These are phyloP conservation scores for Physeter macrocephalus DNA, from an alignment of 2,113 vertebrate genomes.

Conservation along the genomic window DNA sequence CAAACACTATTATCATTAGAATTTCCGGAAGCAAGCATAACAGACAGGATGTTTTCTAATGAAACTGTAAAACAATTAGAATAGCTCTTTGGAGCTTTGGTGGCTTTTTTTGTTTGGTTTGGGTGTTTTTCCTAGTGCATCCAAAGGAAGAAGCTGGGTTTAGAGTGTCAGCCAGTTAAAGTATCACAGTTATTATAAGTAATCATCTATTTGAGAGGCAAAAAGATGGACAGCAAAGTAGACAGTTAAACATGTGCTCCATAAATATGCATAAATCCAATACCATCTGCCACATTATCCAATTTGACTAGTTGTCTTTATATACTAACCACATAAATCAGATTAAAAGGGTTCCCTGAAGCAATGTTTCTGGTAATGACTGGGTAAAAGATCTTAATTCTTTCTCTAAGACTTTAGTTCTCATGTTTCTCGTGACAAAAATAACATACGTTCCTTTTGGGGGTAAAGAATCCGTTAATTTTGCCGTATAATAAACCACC, in stretches of 20 bases:
- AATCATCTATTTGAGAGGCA: constrained; percentile 68
- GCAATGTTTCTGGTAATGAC: constrained; percentile 76
- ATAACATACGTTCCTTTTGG: constrained; percentile 52
- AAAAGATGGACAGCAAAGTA: constrained; percentile 79
- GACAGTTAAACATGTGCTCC: constrained; percentile 79
- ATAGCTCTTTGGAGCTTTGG: constrained; percentile 77
- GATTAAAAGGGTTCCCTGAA: constrained; percentile 77
- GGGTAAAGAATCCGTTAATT: neutral
- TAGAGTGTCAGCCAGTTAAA: constrained; percentile 66
- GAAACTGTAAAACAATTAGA: constrained; percentile 85
- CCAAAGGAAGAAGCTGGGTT: constrained; percentile 70
- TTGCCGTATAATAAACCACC: neutral
- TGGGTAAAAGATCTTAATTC: constrained; percentile 74
- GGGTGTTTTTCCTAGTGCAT: constrained; percentile 59
- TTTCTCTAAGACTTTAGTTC: constrained; percentile 70
- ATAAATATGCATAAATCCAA: constrained; percentile 83
- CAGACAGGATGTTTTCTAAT: constrained; percentile 83
- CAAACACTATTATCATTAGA: constrained; percentile 79
- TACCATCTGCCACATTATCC: constrained; percentile 79
- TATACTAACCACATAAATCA: constrained; percentile 79
- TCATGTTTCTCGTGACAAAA: constrained; percentile 68
- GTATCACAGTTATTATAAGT: constrained; percentile 74
- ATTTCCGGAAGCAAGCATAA: constrained; percentile 79
- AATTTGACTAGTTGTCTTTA: constrained; percentile 78
- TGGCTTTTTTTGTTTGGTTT: constrained; percentile 41